Evolutionary conservation across 2,888 invertebrate species (phyloP).

Genomic region (Nomada ruficornis): DNA sequence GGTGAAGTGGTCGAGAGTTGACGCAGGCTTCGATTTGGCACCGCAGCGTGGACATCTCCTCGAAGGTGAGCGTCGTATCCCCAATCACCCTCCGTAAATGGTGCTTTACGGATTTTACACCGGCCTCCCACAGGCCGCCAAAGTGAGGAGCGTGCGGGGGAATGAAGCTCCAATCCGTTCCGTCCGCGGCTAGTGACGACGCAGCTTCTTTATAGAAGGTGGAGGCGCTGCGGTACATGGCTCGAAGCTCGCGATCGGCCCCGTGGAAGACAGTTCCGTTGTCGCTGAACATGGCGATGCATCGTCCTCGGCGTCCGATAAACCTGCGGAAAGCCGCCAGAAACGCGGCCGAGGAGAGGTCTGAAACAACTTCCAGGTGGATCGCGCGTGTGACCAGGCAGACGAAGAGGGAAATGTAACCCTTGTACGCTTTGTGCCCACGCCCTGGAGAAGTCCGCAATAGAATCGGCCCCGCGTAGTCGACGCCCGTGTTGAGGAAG

Average conservation of each 20-base stretch:
- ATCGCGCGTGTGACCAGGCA: neutral
- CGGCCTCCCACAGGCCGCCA: neutral
- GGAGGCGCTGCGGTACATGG: neutral
- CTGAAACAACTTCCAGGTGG: neutral
- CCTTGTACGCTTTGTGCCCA: neutral
- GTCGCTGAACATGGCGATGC: neutral
- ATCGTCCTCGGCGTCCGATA: neutral
- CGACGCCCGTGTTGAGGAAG: no score
- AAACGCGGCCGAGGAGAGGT: neutral
- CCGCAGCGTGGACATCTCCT: neutral
- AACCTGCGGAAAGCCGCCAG: neutral
- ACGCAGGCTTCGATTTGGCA: constrained; percentile 9
- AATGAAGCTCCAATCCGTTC: neutral
- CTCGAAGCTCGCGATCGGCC: neutral
- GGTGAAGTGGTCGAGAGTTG: constrained; percentile 2
- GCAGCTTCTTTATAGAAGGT: neutral
- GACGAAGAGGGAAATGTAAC: neutral
- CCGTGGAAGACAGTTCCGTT: neutral
- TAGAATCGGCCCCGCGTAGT: no score
- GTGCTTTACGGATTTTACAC: neutral
- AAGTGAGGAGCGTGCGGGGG: neutral
- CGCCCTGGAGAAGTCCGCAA: neutral
- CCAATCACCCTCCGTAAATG: neutral
- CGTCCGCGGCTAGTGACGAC: neutral
- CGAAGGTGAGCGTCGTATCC: neutral